phyloP scores from a whole-genome alignment of 2,113 vertebrate species.

The Maccullochella peelii region DNA sequence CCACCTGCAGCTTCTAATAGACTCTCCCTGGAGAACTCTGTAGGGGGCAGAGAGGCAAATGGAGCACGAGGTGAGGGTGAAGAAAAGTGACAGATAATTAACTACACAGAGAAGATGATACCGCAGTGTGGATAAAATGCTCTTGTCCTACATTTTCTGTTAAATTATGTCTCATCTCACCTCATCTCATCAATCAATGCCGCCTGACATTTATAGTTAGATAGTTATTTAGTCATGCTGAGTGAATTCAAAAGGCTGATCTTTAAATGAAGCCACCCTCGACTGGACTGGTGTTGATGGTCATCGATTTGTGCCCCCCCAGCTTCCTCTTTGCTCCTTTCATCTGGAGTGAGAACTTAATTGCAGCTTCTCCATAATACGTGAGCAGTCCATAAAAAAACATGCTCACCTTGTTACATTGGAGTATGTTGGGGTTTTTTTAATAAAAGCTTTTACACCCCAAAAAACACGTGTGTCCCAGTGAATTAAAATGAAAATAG shows the following conservation, averaged over 20 bases:
- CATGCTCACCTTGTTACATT: neutral
- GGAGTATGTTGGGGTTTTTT: neutral
- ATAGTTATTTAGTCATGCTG: slow-evolving; percentile 44
- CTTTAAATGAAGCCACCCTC: slow-evolving; percentile 21
- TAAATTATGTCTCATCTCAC: neutral
- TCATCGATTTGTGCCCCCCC: slow-evolving; percentile 48
- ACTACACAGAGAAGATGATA: neutral
- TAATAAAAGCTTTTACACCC: neutral
- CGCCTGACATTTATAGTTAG: slow-evolving; percentile 47
- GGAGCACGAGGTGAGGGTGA: slow-evolving; percentile 13
- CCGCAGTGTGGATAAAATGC: neutral
- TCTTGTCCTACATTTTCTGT: neutral
- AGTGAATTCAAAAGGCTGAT: slow-evolving; percentile 45
- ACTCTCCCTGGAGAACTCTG: slow-evolving; percentile 83
- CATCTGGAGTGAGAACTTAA: slow-evolving; percentile 17
- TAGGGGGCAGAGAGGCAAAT: slow-evolving; percentile 34
- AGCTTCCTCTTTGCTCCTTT: slow-evolving; percentile 35
- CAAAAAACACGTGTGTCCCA: neutral
- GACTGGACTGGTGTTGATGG: slow-evolving; percentile 30
- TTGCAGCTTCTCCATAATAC: slow-evolving; percentile 11
- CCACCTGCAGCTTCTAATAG: slow-evolving; percentile 78
- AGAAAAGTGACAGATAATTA: neutral
- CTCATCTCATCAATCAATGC: slow-evolving; percentile 34
- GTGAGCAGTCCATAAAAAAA: slow-evolving; percentile 6
- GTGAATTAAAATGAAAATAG: neutral